A percentile compares a stretch with the other conserved stretches of the same genome.
Evolutionary conservation across 2,113 vertebrate species (phyloP).

Genomic region (Tychaedon coryphoeus): DNA sequence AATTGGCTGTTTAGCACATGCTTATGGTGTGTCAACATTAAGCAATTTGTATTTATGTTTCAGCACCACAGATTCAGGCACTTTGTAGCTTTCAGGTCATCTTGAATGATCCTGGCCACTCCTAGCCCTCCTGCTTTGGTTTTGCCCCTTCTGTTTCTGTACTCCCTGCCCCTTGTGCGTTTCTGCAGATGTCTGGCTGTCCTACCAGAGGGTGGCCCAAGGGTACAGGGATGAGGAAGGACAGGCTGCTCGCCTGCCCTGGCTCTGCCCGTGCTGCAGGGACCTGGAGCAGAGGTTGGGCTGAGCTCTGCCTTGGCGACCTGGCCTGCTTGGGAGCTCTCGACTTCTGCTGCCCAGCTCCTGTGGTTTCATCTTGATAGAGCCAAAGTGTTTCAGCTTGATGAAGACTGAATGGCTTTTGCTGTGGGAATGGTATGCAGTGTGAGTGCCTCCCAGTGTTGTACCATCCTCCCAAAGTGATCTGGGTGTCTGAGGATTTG

Average conservation of each 20-base stretch:
- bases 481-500: not conserved
- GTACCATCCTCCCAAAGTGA: not conserved
- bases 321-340: not conserved
- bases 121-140: fast-evolving
- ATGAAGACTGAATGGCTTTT: not conserved
- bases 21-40: not conserved
- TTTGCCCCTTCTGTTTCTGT: not conserved
- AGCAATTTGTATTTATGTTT: not conserved
- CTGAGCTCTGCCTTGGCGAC: not conserved
- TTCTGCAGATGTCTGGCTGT: not conserved
- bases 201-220: not conserved
- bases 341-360: not conserved
- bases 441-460: not conserved
- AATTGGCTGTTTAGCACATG: not conserved
- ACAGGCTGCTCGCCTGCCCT: fast-evolving
- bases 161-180: not conserved
- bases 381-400: not conserved
- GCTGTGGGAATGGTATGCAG: not conserved
- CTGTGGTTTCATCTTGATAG: not conserved
- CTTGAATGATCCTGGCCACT: not conserved
- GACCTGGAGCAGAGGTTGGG: not conserved
- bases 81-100: not conserved
- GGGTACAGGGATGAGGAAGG: not conserved
- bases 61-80: not conserved
- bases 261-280: not conserved